Conservation (phyloP, 2,888 invertebrate species). For the Dichetophora obliterata region DNA sequence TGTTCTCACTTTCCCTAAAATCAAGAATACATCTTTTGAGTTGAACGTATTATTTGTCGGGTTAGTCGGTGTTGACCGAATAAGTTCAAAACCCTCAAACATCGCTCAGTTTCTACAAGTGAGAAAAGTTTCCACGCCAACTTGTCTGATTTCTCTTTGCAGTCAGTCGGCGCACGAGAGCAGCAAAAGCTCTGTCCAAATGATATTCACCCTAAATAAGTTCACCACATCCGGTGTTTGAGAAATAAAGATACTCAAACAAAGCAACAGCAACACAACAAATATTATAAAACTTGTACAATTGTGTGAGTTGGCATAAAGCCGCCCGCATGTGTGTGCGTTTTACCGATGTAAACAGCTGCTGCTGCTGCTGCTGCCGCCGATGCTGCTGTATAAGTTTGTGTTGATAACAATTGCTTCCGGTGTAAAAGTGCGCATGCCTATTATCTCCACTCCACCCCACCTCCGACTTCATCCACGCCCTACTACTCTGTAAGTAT, state of each 20-base stretch:
- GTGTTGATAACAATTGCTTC: conserved; percentile 42
- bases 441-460: neutral
- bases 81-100: neutral
- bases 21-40: too few species aligned
- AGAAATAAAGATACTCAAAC: neutral
- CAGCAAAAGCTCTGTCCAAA: neutral
- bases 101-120: neutral
- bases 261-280: too few species aligned
- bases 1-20: too few species aligned
- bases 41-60: too few species aligned
- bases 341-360: conserved; percentile 47
- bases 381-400: conserved; percentile 42
- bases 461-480: too few species aligned
- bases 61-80: neutral
- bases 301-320: conserved; percentile 1
- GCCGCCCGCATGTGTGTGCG: conserved; percentile 8
- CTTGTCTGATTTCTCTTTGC: neutral
- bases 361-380: conserved; percentile 42
- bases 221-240: conserved; percentile 28
- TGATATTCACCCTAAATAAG: conserved; percentile 8
- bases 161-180: neutral
- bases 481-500: neutral
- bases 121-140: neutral
- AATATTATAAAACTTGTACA: neutral
- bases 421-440: conserved; percentile 40